Base-by-base conservation (phyloP, 2,797 vertebrate species). In the Acanthornis magna region DNA sequence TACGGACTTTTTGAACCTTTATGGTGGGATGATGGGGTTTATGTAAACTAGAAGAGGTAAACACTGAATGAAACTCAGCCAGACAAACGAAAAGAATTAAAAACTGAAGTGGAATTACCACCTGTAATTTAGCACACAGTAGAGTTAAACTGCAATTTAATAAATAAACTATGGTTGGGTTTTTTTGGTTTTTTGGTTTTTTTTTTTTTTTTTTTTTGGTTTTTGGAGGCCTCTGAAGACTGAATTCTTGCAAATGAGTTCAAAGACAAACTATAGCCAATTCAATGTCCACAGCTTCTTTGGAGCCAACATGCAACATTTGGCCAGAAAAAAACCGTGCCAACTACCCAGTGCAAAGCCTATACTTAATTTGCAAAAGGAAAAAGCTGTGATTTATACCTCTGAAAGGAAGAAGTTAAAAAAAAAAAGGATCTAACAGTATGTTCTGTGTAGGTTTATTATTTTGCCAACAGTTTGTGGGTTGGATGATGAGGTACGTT, bases 381-480 rank as follows among this genome's bases (percentile, higher is more conserved):
- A 96, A 96, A 97, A 97, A 88, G 76, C 84, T 95, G 95, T 98
- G 97, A 98, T 98, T 98, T 98, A 97, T 97, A 97, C 92, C 81
- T 97, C 97, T 95, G 92, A 93, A 96, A 97, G 89, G 95, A 94
- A 96, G 61, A 81, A 74, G 42, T 34, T 43, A 60, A 88, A 82
- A 74, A 87, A 75, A 45, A 32, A 66, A 27, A 5, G 5, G 51
- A 54, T 61, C 70, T 96, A 97, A 97, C 95, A 97, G 97, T 97
- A 97, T 87, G 55, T 96, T 97, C 91, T 98, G 96, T 97, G 97
- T 97, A 93, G 71, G 65, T 45, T 95, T 94, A 95, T 42, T 94
- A 94, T 95, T 95, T 95, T 97, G 97, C 98, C 97, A 98, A 79
- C 57, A 94, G 82, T 89, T 94, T 96, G 97, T 65, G 98, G 97